These are phyloP conservation scores for Sebastiscus albofasciatus DNA, from an alignment of 2,797 vertebrate species.

Conservation along the genomic window DNA sequence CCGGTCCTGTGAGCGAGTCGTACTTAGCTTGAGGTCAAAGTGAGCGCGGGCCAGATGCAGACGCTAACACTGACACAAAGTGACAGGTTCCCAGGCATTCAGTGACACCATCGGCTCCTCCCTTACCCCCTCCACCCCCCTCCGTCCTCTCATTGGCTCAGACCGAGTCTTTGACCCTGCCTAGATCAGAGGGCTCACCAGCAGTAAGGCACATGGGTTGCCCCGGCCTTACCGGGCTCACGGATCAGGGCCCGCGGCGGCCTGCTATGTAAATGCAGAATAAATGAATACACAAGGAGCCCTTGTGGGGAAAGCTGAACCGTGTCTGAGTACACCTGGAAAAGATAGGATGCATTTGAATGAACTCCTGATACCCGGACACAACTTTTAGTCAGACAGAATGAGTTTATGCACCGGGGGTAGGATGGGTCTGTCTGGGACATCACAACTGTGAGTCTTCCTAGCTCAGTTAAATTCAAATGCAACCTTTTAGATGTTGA, in stretches of 20 bases:
- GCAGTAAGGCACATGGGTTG: constrained; percentile 54
- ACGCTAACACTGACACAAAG: constrained; percentile 79
- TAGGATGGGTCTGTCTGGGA: neutral
- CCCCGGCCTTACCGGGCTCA: constrained; percentile 38
- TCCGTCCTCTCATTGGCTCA: constrained; percentile 63
- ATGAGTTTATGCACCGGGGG: constrained; percentile 33
- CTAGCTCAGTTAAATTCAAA: neutral
- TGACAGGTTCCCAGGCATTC: constrained; percentile 85
- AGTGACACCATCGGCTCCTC: constrained; percentile 75
- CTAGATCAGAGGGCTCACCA: constrained; percentile 65
- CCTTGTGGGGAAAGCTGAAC: constrained; percentile 53
- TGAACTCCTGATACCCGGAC: constrained; percentile 36
- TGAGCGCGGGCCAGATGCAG: constrained; percentile 73
- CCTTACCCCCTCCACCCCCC: constrained; percentile 18
- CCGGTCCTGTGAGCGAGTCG: constrained; percentile 70
- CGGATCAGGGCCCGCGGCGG: constrained; percentile 55
- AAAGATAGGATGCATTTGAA: constrained; percentile 64
- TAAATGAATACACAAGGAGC: constrained; percentile 71
- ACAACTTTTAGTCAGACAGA: constrained; percentile 34
- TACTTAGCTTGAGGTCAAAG: constrained; percentile 74
- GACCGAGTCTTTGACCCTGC: constrained; percentile 75
- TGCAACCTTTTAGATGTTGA: neutral
- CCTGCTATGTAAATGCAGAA: constrained; percentile 68
- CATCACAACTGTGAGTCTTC: neutral
- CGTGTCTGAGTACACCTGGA: constrained; percentile 61